Evolutionary conservation across 2,888 invertebrate genomes (phyloP).

Genomic region (Drosophila macrospina): DNA sequence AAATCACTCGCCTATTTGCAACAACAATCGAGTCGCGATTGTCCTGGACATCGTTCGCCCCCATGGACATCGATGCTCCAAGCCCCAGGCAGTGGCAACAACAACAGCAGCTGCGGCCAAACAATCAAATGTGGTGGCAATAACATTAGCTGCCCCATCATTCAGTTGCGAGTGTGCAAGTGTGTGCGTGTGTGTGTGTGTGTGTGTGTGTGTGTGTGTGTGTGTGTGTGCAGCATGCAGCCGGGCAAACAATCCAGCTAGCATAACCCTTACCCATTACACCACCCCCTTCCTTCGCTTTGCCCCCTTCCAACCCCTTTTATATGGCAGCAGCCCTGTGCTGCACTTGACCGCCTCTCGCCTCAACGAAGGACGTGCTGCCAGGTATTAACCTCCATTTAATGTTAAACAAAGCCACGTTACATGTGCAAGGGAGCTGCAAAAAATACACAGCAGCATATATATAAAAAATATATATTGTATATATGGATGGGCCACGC

Average conservation of each 20-base stretch:
- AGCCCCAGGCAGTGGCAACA: constrained; percentile 18
- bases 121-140: constrained; percentile 77
- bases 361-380: constrained; percentile 61
- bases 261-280: constrained; percentile 8
- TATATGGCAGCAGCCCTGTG: constrained; percentile 23
- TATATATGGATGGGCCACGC: constrained; percentile 34
- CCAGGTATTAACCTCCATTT: constrained; percentile 81
- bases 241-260: constrained; percentile 46
- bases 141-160: constrained; percentile 64
- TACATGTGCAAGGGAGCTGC: constrained; percentile 53
- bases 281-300: not conserved
- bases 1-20: constrained; percentile 83
- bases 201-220: constrained; percentile 8
- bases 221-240: constrained; percentile 42
- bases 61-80: constrained; percentile 48
- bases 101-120: constrained; percentile 40
- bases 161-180: constrained; percentile 9
- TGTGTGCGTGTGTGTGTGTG: constrained; percentile 22
- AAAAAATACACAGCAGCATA: constrained; percentile 30
- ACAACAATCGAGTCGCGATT: constrained; percentile 72
- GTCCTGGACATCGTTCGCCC: constrained; percentile 27
- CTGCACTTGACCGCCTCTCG: constrained; percentile 54
- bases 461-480: not conserved
- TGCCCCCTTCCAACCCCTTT: not conserved
- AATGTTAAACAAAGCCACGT: constrained; percentile 80